Conservation (phyloP, 2,888 invertebrate species). For the Microdon myrmicae region DNA sequence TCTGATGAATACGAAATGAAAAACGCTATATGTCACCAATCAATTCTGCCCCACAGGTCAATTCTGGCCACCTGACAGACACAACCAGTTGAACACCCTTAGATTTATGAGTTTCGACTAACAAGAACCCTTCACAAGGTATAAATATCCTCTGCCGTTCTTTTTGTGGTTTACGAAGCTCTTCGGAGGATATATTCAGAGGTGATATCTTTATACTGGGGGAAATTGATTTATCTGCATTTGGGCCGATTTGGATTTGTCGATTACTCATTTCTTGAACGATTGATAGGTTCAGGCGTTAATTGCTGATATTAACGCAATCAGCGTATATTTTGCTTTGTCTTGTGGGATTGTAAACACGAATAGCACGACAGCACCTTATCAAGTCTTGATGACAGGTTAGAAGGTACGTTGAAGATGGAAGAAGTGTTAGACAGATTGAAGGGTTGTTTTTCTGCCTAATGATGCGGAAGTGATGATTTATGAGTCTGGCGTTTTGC, state of each 20-base stretch:
- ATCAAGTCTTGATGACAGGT: no score
- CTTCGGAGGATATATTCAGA: no score
- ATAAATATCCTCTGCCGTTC: conserved; percentile 21
- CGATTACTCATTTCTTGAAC: conserved; percentile 10
- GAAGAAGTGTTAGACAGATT: no score
- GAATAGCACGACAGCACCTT: no score
- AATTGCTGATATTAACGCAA: conserved; percentile 27
- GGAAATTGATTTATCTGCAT: conserved; percentile 9
- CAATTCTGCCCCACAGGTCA: conserved; percentile 16
- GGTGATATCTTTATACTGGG: conserved; percentile 24
- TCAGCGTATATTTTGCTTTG: no score
- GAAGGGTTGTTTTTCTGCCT: no score
- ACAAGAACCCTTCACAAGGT: conserved; percentile 25
- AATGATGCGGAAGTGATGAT: no score
- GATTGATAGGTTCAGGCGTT: conserved; percentile 30
- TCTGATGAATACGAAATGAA: conserved; percentile 36
- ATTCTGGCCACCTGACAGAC: conserved; percentile 14
- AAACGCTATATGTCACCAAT: conserved; percentile 19
- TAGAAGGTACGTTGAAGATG: no score
- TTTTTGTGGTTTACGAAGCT: conserved; percentile 4
- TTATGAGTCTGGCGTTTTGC: no score
- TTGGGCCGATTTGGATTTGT: conserved; percentile 10
- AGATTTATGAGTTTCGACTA: conserved; percentile 33
- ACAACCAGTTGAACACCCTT: conserved; percentile 46
- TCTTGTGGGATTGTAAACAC: no score